These are phyloP conservation scores for Fragariocoptes setiger DNA, from an alignment of 1,140 invertebrate genomes.

Conservation along the genomic window DNA sequence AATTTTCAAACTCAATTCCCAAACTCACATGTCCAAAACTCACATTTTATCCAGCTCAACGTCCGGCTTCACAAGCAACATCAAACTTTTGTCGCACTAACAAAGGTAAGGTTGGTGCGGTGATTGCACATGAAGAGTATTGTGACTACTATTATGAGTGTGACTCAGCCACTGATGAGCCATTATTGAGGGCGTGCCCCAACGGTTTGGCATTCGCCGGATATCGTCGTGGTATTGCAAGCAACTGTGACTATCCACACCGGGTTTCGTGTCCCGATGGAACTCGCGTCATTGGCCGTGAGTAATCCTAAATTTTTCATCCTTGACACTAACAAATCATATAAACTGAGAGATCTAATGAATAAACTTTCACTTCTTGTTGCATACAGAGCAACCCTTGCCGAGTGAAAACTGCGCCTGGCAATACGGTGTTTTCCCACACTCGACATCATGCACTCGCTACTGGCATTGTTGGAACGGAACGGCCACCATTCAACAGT, in stretches of 20 bases:
- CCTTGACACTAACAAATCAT: background rate
- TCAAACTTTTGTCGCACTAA: background rate
- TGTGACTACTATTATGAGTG: conserved; percentile 67
- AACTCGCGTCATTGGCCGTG: conserved; percentile 8
- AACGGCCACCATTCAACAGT: conserved; percentile 58
- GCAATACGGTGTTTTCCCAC: conserved; percentile 68
- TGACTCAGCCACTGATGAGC: conserved; percentile 20
- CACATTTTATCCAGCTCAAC: too few species aligned
- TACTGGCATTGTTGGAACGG: conserved; percentile 86
- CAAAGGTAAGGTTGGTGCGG: background rate
- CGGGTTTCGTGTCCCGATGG: conserved; percentile 25
- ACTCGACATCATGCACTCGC: conserved; percentile 60
- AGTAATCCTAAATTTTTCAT: conserved; percentile 9
- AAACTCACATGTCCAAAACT: too few species aligned
- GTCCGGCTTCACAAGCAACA: background rate
- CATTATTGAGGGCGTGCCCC: conserved; percentile 25
- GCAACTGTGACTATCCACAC: conserved; percentile 48
- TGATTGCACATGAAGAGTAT: conserved; percentile 18
- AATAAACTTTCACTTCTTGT: too few species aligned
- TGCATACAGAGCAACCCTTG: conserved; percentile 51
- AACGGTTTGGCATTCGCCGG: conserved; percentile 57
- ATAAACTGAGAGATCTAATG: background rate
- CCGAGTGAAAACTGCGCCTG: conserved; percentile 57
- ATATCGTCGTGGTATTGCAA: conserved; percentile 45
- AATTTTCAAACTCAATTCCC: too few species aligned